These are phyloP conservation scores for Columba livia DNA, from an alignment of 2,113 vertebrate species.

Conservation along the genomic window DNA sequence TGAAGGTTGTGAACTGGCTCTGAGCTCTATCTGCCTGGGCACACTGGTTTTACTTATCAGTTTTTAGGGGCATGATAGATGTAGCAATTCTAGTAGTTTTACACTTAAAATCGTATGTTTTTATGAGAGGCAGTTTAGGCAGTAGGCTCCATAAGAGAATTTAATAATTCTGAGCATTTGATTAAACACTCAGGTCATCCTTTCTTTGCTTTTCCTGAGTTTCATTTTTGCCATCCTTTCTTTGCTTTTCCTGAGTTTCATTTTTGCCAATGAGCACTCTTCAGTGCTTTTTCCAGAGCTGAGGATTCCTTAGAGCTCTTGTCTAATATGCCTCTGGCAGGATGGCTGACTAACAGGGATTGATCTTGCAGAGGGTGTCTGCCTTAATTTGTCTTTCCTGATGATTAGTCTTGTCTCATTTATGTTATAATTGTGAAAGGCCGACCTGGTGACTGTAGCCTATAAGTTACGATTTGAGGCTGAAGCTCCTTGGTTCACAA, in stretches of 20 bases:
- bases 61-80: background rate
- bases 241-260: background rate
- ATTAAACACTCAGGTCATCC: background rate
- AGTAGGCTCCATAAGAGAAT: background rate
- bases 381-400: slow-evolving; percentile 6
- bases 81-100: background rate
- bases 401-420: slow-evolving; percentile 17
- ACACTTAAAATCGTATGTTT: background rate
- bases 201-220: background rate
- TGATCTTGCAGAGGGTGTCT: background rate
- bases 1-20: background rate
- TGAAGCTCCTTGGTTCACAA: background rate
- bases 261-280: background rate
- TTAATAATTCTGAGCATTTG: background rate
- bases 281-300: background rate
- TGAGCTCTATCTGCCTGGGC: background rate
- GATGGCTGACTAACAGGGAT: background rate
- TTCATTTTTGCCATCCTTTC: background rate
- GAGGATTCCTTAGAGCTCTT: background rate
- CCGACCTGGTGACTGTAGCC: background rate
- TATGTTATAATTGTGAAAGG: background rate
- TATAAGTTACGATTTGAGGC: background rate
- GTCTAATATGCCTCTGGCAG: background rate
- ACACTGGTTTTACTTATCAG: background rate
- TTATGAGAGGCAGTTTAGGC: background rate